These are phyloP conservation scores for Rotaria socialis DNA, from an alignment of 2,888 invertebrate species.

Conservation along the genomic window DNA sequence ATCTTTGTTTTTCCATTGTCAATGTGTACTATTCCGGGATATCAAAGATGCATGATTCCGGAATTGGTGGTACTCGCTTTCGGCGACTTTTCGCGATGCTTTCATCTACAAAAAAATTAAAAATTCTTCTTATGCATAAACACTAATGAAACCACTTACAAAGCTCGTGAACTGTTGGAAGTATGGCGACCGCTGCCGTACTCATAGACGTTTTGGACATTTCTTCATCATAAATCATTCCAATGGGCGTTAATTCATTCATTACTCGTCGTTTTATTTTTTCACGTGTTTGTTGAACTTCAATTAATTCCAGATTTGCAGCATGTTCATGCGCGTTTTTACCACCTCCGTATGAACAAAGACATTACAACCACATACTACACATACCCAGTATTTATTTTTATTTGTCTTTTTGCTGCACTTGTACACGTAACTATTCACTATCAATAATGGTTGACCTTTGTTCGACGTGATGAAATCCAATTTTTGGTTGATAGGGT, in stretches of 20 bases:
- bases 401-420: too few relatives aligned
- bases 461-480: too few relatives aligned
- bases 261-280: slow-evolving; percentile 13
- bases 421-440: too few relatives aligned
- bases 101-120: background rate
- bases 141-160: background rate
- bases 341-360: background rate
- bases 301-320: background rate
- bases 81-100: background rate
- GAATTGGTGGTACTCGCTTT: background rate
- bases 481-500: too few relatives aligned
- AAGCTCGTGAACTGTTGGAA: background rate
- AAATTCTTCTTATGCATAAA: too few relatives aligned
- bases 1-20: background rate
- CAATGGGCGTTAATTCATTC: background rate
- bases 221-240: background rate
- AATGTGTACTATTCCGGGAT: background rate
- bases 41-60: background rate
- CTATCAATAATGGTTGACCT: too few relatives aligned
- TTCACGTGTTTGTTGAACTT: background rate
- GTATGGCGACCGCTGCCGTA: background rate
- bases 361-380: too few relatives aligned
- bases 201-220: background rate
- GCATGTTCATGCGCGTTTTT: background rate
- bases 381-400: too few relatives aligned